Evolutionary conservation across 2,888 invertebrate genomes (phyloP), one percentile per base, ranked within the genome.

Genomic region (Busseola fusca): DNA sequence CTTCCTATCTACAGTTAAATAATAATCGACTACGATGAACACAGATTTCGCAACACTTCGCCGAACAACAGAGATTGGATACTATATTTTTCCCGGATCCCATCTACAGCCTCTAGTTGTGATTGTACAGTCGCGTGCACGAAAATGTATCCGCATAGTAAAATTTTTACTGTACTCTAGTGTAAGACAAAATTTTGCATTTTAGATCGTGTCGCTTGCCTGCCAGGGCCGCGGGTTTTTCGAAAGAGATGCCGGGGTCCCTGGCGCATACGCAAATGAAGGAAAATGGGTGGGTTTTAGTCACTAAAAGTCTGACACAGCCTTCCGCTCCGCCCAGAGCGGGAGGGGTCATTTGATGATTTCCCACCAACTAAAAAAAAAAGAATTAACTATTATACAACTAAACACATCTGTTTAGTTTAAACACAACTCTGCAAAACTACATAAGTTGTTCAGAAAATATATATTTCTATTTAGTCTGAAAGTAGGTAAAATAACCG

Each of bases 41-140:
- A 54, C 30, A 50, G 48, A 56, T 65, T 63, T 65, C 54, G 62
- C 54, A 56, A 65, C 76, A 80, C 34, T 75, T 60, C 62, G 37
- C 62, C 56, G 30, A 63, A 65, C 60, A 77, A 62, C 60, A 69
- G 62, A 73, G 59, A 81, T 76, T 58, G 75, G 64, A 70, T 40
- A 57, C 50, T 64, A 80, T 66, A 80, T 80, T 76, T 80, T 81
- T 64, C 63, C 65, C 40, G 7, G 54, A 57, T 64, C 27, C 54
- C 65, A 59, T 60, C 52, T 70, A 54, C 50, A 27, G 59, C 37
- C 52, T 12, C 25, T 58, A 50, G 40, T 62, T 34, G 54, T n/a
- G 65, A 64, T 40, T 66, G 63, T 78, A 78, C 63, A 76, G n/a
- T 27, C 21, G 21, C 57, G 63, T 52, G 54, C 76, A 80, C 18